A percentile compares a stretch with the other conserved stretches of the same genome.
Conservation (phyloP, 2,113 vertebrate genomes). For the Talpa occidentalis region DNA sequence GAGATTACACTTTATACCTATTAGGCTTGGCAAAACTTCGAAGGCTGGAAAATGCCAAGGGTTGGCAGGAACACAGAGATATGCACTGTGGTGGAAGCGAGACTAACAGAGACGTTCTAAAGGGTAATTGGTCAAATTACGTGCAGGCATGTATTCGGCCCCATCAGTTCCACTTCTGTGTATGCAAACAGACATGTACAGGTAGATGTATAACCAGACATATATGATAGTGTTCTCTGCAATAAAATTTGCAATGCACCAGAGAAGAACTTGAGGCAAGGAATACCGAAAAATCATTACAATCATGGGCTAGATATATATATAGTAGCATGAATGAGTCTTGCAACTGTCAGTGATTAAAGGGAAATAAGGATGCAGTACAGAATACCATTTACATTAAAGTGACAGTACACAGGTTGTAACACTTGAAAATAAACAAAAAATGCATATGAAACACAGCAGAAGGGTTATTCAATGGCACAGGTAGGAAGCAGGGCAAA, state of each 20-base stretch:
- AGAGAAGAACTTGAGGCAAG: background rate
- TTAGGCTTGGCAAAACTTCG: background rate
- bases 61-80: background rate
- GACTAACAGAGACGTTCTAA: background rate
- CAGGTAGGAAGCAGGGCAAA: background rate
- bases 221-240: background rate
- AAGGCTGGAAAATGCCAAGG: background rate
- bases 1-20: background rate
- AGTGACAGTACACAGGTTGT: background rate
- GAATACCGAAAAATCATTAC: background rate
- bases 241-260: background rate
- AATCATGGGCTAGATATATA: background rate
- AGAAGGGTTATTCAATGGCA: background rate
- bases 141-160: rapidly evolving
- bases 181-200: background rate
- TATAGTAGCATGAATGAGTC: background rate
- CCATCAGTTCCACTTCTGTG: background rate
- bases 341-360: background rate
- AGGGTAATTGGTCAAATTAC: background rate
- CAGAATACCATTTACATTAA: background rate
- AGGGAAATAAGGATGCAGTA: background rate
- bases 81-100: background rate
- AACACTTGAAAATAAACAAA: background rate
- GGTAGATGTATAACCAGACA: background rate
- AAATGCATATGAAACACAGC: too few species aligned